Base-by-base conservation (phyloP, 92 coral and sea anemone genomes). In the Montipora capitata region DNA sequence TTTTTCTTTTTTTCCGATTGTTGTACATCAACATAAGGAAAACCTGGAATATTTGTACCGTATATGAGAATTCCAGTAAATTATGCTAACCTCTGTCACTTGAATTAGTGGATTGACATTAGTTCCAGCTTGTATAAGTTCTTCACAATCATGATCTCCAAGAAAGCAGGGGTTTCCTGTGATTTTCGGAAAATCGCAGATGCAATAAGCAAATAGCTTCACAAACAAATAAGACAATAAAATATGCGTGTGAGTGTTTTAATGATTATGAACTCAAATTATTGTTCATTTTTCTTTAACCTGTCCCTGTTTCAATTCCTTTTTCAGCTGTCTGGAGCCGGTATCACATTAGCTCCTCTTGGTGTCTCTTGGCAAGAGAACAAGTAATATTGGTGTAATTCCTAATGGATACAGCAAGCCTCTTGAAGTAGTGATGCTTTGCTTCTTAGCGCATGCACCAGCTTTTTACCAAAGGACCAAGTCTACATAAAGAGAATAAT, bases 381-480 rank as follows among this genome's bases (percentile, higher is more conserved):
- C 66, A 87, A 17, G 96, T 41, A 6, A 91, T 58, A 78, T 86
- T 91, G 10, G 85, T 87, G 85, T 82, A 94, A 56, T 94, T 94
- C 15, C 94, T 94, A 78, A 81, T 58, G 52, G 54, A 10, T 17
- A 91, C 40, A 8, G 88, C 94, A 38, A 91, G 56, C 57, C 83
- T 15, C 72, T 94, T 87, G n/a, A 93, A 72, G 56, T 66, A 64
- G 10, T 85, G 68, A 82, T 93, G 93, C 56, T 90, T 90, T 54
- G 92, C 94, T 44, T 93, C 94, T 58, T 68, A 93, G 40, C 96
- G 61, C 94, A 86, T 93, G 62, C 93, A 88, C 92, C 93, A 92
- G 73, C 48, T 65, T 40, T 81, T 27, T n/a, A 92, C 85, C 88
- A 92, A 84, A 40, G 95, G 95, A 7, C 90, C 92, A 49, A 82